phyloP scores from a whole-genome alignment of 64 coral and sea anemone genomes.

The Pocillopora damicornis region DNA sequence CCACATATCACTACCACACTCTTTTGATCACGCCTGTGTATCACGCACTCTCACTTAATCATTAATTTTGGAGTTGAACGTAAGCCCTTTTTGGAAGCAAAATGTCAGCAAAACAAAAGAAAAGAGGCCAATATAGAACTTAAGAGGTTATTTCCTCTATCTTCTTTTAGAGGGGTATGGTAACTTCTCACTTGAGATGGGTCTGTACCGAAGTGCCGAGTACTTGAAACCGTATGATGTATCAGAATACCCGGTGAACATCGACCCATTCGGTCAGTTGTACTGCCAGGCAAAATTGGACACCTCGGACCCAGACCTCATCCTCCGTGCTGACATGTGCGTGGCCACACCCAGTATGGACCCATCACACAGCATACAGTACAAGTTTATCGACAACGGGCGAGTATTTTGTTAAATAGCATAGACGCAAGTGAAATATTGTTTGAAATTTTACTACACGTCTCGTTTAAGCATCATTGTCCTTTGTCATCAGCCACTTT shows the following conservation, averaged over 20 bases:
- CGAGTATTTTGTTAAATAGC: slow-evolving; percentile 15
- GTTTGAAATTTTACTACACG: too few species aligned
- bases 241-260: slow-evolving; percentile 68
- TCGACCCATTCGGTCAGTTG: slow-evolving; percentile 54
- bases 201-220: slow-evolving; percentile 47
- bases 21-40: too few species aligned
- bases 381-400: slow-evolving; percentile 77
- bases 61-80: too few species aligned
- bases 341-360: slow-evolving; percentile 79
- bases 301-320: slow-evolving; percentile 57
- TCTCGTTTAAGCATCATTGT: too few species aligned
- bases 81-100: too few species aligned
- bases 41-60: too few species aligned
- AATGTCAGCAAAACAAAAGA: too few species aligned
- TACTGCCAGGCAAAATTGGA: slow-evolving; percentile 66
- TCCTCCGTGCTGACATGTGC: slow-evolving; percentile 68
- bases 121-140: too few species aligned
- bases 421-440: neutral
- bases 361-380: slow-evolving; percentile 23
- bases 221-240: slow-evolving; percentile 65
- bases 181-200: slow-evolving; percentile 88
- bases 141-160: neutral
- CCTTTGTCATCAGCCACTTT: too few species aligned
- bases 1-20: too few species aligned
- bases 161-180: slow-evolving; percentile 62